Evolutionary conservation across 1,140 invertebrate species (phyloP).

Genomic region (Diachasma alloeum): DNA sequence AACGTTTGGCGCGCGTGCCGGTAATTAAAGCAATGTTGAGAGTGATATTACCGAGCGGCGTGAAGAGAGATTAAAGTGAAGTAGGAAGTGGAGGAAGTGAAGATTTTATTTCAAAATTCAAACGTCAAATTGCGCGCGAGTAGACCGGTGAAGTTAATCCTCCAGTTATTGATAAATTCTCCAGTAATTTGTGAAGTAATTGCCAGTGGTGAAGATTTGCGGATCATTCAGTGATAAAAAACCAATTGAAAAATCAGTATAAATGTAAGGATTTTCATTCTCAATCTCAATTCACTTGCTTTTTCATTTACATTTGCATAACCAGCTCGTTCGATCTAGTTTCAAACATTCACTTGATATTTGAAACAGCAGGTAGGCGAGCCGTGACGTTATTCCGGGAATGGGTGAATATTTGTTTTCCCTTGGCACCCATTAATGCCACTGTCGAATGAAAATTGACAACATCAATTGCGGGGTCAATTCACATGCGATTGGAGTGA

Average conservation of each 20-base stretch:
- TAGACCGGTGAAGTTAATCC: no score
- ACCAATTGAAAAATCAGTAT: not conserved
- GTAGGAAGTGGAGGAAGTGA: slow-evolving; percentile 9
- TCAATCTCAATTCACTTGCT: not conserved
- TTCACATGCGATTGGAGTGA: not conserved
- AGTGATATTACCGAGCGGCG: slow-evolving; percentile 27
- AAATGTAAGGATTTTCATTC: not conserved
- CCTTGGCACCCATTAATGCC: not conserved
- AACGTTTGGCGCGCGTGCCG: slow-evolving; percentile 9
- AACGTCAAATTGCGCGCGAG: not conserved
- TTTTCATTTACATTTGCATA: not conserved
- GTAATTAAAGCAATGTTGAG: slow-evolving; percentile 6
- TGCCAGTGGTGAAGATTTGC: not conserved
- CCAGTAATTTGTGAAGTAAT: not conserved
- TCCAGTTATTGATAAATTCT: not conserved
- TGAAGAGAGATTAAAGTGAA: slow-evolving; percentile 19
- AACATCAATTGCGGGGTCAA: not conserved
- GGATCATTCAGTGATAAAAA: not conserved
- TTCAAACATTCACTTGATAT: not conserved
- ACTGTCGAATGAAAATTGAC: not conserved
- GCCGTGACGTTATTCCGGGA: not conserved
- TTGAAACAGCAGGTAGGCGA: not conserved
- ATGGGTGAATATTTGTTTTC: not conserved
- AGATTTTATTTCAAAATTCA: not conserved
- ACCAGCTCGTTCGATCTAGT: not conserved